Percentiles rank a stretch among this genome's conserved stretches.
These are phyloP conservation scores for Patella vulgata DNA, from an alignment of 1,140 invertebrate genomes.

Conservation along the genomic window DNA sequence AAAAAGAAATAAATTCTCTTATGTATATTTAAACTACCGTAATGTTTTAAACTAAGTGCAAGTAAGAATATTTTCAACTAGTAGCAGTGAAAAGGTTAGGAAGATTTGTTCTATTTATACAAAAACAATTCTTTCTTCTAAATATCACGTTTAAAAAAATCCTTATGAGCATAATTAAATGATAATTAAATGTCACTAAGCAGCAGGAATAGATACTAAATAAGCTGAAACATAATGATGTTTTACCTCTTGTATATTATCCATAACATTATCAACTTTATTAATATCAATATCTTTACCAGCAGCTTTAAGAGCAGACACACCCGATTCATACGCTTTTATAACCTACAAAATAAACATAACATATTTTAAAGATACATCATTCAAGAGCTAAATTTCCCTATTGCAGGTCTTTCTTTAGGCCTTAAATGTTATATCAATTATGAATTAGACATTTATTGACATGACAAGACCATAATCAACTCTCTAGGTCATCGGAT, in stretches of 20 bases:
- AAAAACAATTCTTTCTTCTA: not conserved
- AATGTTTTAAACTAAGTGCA: not conserved
- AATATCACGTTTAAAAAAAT: not conserved
- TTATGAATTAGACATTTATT: no score
- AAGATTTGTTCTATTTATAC: not conserved
- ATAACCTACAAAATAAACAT: conserved; percentile 35
- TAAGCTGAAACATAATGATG: no score
- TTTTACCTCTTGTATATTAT: conserved; percentile 46
- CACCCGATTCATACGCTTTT: conserved; percentile 47
- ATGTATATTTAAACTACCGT: not conserved
- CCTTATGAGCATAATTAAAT: not conserved
- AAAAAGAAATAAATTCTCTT: conserved; percentile 2
- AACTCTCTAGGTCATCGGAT: no score
- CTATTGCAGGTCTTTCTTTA: no score
- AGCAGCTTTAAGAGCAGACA: conserved; percentile 31
- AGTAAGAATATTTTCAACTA: not conserved
- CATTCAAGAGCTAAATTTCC: no score
- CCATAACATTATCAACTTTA: conserved; percentile 41
- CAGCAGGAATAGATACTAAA: no score
- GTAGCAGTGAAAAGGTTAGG: not conserved
- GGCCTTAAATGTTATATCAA: no score
- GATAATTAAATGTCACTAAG: no score
- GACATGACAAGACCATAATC: no score
- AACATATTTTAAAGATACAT: not conserved
- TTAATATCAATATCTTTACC: conserved; percentile 33